phyloP scores from a whole-genome alignment of 1,140 invertebrate genomes.

The Papilio dardanus region DNA sequence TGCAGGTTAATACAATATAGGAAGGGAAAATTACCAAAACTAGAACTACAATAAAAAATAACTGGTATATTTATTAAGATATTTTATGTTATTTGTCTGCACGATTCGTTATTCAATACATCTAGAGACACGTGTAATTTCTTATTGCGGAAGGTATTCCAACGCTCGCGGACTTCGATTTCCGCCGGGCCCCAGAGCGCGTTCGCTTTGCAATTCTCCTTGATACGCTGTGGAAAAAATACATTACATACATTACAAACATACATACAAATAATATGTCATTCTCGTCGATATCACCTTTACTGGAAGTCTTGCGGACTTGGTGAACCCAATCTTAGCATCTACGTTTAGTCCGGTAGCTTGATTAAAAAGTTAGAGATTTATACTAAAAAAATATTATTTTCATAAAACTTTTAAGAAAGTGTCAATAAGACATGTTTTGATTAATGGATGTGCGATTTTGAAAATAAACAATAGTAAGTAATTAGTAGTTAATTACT shows the following conservation, averaged over 20 bases:
- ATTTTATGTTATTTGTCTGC: neutral
- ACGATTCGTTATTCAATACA: neutral
- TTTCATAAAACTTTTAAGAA: too few species aligned
- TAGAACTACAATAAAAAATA: neutral
- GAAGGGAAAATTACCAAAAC: too few species aligned
- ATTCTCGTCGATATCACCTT: neutral
- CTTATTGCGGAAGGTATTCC: slow-evolving; percentile 47
- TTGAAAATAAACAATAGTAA: neutral
- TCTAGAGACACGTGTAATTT: neutral
- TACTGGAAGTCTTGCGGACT: neutral
- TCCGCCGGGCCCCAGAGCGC: slow-evolving; percentile 65
- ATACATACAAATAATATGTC: slow-evolving; percentile 1
- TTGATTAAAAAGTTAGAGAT: too few species aligned
- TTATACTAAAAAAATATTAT: too few species aligned
- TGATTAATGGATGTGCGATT: too few species aligned
- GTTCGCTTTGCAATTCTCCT: slow-evolving; percentile 54
- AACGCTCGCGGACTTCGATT: slow-evolving; percentile 53
- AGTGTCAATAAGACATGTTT: too few species aligned
- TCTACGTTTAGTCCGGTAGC: neutral
- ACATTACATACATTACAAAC: too few species aligned
- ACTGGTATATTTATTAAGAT: neutral
- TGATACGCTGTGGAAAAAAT: slow-evolving; percentile 62
- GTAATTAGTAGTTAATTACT: slow-evolving; percentile 44
- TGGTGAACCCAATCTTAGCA: neutral
- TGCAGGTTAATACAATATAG: neutral